Evolutionary conservation across 2,888 invertebrate genomes (phyloP), one percentile per base, ranked within the genome.

Genomic region (Meloe dianella): DNA sequence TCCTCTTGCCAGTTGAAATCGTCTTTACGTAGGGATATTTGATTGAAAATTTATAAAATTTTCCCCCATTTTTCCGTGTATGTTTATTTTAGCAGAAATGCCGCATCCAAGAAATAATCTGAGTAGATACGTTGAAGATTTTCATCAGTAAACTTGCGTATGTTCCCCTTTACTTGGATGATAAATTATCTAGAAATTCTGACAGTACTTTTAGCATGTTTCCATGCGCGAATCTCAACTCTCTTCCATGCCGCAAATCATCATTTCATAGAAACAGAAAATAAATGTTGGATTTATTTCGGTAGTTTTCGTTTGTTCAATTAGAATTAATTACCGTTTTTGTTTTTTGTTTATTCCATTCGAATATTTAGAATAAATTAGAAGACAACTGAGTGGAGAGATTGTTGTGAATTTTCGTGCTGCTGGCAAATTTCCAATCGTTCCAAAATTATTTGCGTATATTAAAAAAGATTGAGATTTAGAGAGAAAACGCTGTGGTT

Each of bases 341-440:
- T 32, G 9, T 32, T 8, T 32, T 1, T 32, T 1, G 10, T 9
- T 32, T 8, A n/a, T n/a, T n/a, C 7, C 7, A 32, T 32, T 10
- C 1, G 41, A 41, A 41, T 41, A 41, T 41, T 41, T 38, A 14
- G 14, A 38, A 38, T 38, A n/a, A 38, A 38, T 41, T 41, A 35
- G 14, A 35, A 35, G 2, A 27, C 27, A 27, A 27, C 4, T 32
- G 17, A 41, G 10, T 3, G 10, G 47, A 6, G 10, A 41, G 22
- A 2, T 51, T 51, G 47, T 54, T 54, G 24, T 12, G 24, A 20
- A 47, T 20, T 47, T 1, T 54, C 12, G 54, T 54, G 5, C 24
- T 4, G 27, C n/a, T 54, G 54, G 54, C 54, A n/a, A 27, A 54
- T 27, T 54, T 54, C 54, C 54, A 54, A 54, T 41, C 38, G 14